Evolutionary conservation across 2,113 vertebrate species (phyloP).

Genomic region (Muscicapa adusta): DNA sequence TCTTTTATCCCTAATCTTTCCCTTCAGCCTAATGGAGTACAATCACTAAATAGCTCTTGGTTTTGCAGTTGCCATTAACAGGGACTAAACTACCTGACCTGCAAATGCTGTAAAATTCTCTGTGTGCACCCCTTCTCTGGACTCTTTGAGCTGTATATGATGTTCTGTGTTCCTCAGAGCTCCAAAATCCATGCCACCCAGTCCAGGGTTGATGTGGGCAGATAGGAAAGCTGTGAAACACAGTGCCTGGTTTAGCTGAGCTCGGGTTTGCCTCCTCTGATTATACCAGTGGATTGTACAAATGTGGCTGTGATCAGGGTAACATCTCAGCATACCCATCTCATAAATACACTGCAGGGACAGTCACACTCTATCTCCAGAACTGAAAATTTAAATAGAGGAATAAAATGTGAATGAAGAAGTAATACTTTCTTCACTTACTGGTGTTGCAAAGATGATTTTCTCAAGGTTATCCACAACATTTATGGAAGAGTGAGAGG

Average conservation of each 20-base stretch:
- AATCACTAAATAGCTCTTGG: background rate
- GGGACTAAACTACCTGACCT: background rate
- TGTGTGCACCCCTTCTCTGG: background rate
- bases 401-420: background rate
- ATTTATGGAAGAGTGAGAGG: background rate
- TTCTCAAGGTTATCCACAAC: background rate
- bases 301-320: rapidly evolving
- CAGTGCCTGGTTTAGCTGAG: background rate
- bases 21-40: background rate
- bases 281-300: background rate
- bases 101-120: background rate
- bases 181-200: background rate
- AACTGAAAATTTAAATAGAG: background rate
- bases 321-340: background rate
- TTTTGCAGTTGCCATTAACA: background rate
- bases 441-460: background rate
- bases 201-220: background rate
- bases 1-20: slow-evolving; percentile 10
- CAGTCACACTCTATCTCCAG: background rate
- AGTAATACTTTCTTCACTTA: background rate
- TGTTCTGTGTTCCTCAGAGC: background rate
- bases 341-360: background rate
- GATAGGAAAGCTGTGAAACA: background rate
- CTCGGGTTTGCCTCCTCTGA: background rate
- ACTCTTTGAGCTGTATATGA: background rate